phyloP scores from a whole-genome alignment of 2,888 invertebrate species.

The Isotomurus palustris region DNA sequence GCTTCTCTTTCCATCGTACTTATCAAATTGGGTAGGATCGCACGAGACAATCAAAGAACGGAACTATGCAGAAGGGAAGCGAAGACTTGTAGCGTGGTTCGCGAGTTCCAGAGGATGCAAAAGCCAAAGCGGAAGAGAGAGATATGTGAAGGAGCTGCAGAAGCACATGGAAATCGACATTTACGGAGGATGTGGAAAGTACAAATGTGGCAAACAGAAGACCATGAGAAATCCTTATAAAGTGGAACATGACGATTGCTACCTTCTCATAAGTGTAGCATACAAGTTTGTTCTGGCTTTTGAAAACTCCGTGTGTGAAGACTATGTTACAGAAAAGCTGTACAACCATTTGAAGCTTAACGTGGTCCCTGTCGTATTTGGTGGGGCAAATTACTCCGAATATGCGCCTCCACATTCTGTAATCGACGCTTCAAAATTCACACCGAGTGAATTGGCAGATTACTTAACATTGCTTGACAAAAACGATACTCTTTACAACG shows the following conservation, averaged over 20 bases:
- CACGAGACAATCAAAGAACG: conserved; percentile 24
- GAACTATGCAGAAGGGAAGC: conserved; percentile 43
- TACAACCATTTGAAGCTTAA: conserved; percentile 44
- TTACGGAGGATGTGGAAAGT: conserved; percentile 49
- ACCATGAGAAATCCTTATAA: conserved; percentile 45
- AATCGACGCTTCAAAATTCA: conserved; percentile 38
- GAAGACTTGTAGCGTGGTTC: conserved; percentile 44
- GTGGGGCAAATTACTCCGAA: conserved; percentile 41
- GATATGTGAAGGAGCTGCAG: conserved; percentile 47
- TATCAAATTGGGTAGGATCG: conserved; percentile 24
- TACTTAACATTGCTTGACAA: conserved; percentile 42
- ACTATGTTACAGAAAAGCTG: conserved; percentile 67
- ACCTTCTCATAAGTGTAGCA: conserved; percentile 50
- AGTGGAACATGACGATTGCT: conserved; percentile 55
- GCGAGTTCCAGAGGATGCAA: conserved; percentile 40
- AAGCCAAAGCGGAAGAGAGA: conserved; percentile 47
- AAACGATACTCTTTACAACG: conserved; percentile 43
- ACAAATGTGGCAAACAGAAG: conserved; percentile 47
- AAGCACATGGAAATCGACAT: conserved; percentile 48
- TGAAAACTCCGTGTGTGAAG: conserved; percentile 65
- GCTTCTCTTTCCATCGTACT: conserved; percentile 19
- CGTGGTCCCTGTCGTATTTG: conserved; percentile 44
- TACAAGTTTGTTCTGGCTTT: conserved; percentile 67
- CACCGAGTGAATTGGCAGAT: conserved; percentile 43
- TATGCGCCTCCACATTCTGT: conserved; percentile 42